A percentile compares a stretch with the other conserved stretches of the same genome.
These are phyloP conservation scores for Nemoura dubitans DNA, from an alignment of 2,888 invertebrate species.

Conservation along the genomic window DNA sequence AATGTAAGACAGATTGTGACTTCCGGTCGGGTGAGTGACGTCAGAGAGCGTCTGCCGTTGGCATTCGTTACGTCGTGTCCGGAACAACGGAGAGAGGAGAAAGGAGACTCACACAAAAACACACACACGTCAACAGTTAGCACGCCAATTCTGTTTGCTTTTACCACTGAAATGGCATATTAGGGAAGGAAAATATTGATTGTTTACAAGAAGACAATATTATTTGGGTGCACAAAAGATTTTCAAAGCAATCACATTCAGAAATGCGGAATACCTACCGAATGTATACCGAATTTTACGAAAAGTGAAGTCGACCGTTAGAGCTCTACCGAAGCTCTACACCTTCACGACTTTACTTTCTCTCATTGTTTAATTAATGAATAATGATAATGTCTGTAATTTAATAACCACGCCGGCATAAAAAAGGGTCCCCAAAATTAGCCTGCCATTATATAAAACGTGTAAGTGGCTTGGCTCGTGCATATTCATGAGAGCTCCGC, in stretches of 20 bases:
- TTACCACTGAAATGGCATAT: not conserved
- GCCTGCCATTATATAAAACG: not conserved
- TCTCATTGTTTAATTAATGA: constrained; percentile 12
- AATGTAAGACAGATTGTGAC: constrained; percentile 38
- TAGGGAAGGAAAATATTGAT: not conserved
- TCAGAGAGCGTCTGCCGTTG: constrained; percentile 31
- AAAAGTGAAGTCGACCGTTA: no score
- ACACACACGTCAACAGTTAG: not conserved
- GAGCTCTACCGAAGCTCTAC: not conserved
- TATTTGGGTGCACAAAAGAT: not conserved
- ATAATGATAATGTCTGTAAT: not conserved
- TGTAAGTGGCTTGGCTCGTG: not conserved
- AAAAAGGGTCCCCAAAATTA: not conserved
- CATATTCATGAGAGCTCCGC: not conserved
- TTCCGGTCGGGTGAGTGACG: constrained; percentile 28
- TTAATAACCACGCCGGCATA: constrained; percentile 12
- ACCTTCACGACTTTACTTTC: not conserved
- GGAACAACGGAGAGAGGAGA: not conserved
- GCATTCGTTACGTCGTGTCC: constrained; percentile 30
- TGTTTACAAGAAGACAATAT: not conserved
- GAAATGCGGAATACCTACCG: no score
- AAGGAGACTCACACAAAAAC: not conserved
- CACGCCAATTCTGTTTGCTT: not conserved
- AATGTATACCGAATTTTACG: no score
- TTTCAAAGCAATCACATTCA: not conserved